Evolutionary conservation across 2,113 vertebrate species (phyloP).

Genomic region (Periophthalmodon schlosseri): DNA sequence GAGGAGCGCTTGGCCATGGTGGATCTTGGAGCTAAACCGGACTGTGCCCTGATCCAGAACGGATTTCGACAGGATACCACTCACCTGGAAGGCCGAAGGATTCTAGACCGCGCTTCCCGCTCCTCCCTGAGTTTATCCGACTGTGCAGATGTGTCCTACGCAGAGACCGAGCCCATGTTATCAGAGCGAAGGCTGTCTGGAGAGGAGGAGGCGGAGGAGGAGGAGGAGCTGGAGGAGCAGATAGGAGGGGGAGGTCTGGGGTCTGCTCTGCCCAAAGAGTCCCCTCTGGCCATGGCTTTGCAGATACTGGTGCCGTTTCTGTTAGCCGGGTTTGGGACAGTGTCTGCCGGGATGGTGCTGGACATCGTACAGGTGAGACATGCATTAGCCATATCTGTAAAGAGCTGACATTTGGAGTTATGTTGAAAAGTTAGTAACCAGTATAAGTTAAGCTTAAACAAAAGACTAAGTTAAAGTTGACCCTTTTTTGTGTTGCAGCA

Average conservation of each 20-base stretch:
- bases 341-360: constrained; percentile 96
- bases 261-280: constrained; percentile 83
- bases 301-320: constrained; percentile 94
- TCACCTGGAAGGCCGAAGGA: constrained; percentile 81
- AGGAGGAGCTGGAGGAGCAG: constrained; percentile 42
- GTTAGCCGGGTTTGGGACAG: constrained; percentile 93
- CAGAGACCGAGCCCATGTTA: constrained; percentile 88
- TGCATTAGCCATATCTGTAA: neutral
- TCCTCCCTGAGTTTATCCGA: constrained; percentile 80
- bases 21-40: constrained; percentile 81
- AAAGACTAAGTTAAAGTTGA: neutral
- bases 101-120: constrained; percentile 80
- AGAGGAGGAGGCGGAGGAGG: constrained; percentile 72
- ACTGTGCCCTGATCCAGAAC: constrained; percentile 78
- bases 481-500: constrained; percentile 76
- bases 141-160: constrained; percentile 72
- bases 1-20: constrained; percentile 89
- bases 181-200: constrained; percentile 67
- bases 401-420: neutral
- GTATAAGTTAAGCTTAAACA: too few species aligned
- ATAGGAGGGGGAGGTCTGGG: constrained; percentile 29
- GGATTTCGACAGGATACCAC: constrained; percentile 79
- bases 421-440: too few species aligned
- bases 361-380: constrained; percentile 91
- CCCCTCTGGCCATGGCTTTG: constrained; percentile 87